These are phyloP conservation scores for Tapera naevia DNA, from an alignment of 2,797 vertebrate species.

Conservation along the genomic window DNA sequence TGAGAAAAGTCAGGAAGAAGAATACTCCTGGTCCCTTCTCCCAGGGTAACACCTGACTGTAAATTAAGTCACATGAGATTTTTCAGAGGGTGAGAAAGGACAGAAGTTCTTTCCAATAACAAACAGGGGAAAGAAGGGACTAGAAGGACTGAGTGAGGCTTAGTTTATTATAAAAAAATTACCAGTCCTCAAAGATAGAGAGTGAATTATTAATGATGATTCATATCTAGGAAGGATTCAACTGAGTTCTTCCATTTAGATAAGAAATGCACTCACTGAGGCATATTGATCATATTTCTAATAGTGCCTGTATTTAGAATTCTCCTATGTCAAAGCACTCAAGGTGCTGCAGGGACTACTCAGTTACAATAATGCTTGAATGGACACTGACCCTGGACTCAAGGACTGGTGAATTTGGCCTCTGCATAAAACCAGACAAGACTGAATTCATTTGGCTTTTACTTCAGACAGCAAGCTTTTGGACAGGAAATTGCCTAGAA, in stretches of 20 bases:
- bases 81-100: not conserved
- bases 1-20: not conserved
- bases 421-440: not conserved
- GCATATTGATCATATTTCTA: not conserved
- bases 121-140: not conserved
- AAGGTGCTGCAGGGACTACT: not conserved
- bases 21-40: not conserved
- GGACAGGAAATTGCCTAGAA: not conserved
- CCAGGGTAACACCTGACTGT: not conserved
- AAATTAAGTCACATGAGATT: not conserved
- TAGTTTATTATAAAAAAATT: slow-evolving; percentile 16
- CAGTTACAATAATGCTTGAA: not conserved
- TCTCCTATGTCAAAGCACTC: not conserved
- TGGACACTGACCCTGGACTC: not conserved
- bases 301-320: not conserved
- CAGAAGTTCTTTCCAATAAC: not conserved
- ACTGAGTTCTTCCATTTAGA: not conserved
- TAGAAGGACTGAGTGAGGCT: not conserved
- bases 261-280: slow-evolving; percentile 25
- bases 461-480: not conserved
- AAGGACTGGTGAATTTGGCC: not conserved
- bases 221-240: slow-evolving; percentile 24
- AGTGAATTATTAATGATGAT: slow-evolving; percentile 28
- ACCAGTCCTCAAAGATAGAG: not conserved
- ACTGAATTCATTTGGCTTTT: not conserved